Evolutionary conservation across 2,888 invertebrate genomes (phyloP), one percentile per base, ranked within the genome.

Genomic region (Chrysolina americana): DNA sequence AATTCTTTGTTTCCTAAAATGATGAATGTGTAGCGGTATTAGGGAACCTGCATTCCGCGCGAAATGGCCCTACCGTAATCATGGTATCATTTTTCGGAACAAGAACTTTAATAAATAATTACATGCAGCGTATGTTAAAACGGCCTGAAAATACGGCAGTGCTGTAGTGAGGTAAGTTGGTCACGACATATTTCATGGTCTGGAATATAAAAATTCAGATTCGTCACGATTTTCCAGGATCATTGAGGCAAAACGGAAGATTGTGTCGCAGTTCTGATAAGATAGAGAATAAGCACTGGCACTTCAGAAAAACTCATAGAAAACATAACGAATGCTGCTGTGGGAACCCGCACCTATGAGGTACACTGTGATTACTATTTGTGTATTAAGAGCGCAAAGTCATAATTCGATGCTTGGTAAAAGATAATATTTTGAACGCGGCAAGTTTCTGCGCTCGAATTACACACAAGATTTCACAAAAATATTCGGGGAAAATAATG

Each of bases 1-100:
- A 21, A 48, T 50, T 44, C 66, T 66, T 66, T 66, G 50, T 66
- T 66, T 44, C 50, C 48, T 17, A 50, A 66, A 66, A 66, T 66
- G 48, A 66, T 66, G 13, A 50, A 66, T 50, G 66, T 50, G 1
- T 17, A 50, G 6, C 50, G n/a, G 36, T 47, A 66, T 50, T 36
- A 66, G 36, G 8, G 50, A 21, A 66, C 36, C 66, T 36, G 50
- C 50, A 17, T 66, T 66, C 23, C 11, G 15, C 44, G 66, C 66
- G 23, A 21, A 66, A 66, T 50, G 19, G 50, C 50, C 50, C 66
- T 17, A 48, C 41, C 11, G 41, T 41, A 23, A 36, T 36, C 28
- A 19, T 15, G 48, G 48, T 48, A 41, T 66, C n/a, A 66, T 66
- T 66, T 66, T 66, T 66, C 36, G 44, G 28, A 36, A n/a, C 3